Evolutionary conservation across 2,888 invertebrate species (phyloP), one percentile per base, ranked within the genome.

Genomic region (Nemapogon koenigi): DNA sequence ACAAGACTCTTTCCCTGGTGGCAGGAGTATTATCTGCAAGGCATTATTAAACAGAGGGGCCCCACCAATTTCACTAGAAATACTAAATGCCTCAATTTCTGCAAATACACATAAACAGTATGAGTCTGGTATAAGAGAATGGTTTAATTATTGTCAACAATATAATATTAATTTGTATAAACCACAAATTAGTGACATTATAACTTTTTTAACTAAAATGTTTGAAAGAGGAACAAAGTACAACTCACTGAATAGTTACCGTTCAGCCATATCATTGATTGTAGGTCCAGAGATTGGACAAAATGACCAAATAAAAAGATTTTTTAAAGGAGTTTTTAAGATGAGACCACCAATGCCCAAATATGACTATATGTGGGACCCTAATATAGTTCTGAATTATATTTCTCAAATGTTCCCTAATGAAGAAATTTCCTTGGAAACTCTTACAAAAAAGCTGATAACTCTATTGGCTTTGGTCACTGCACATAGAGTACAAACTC

Each of bases 321-420:
- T 47, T 16, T 18, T 44, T 2, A 46, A 41, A 11, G 45, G 46
- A 7, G 19, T 44, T 11, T 42, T 26, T 37, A 31, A 29, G 31
- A 16, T 40, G n/a, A 35, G 43, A 18, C 44, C 47, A n/a, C 8
- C 37, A 14, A 16, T 40, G 42, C 45, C 48, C 3, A 48, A 40
- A 37, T 51, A 57, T 40, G 42, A 53, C 19, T 16, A 15, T 6
- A 52, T 41, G 1, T 58, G 57, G 55, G 47, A 60, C 31, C 50
- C 53, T 4, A 6, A 27, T 6, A 29, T 42, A n/a, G 47, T 44
- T 14, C 29, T 42, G 15, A 41, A 41, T 7, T 44, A 43, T 39
- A 36, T 47, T 28, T 36, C 29, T 7, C 38, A 38, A 7, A 26
- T 11, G 2, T 37, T 16, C 16, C 38, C 35, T 4, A 41, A 28